Evolutionary conservation across 2,113 vertebrate species (phyloP).

Genomic region (Spilogale gracilis): DNA sequence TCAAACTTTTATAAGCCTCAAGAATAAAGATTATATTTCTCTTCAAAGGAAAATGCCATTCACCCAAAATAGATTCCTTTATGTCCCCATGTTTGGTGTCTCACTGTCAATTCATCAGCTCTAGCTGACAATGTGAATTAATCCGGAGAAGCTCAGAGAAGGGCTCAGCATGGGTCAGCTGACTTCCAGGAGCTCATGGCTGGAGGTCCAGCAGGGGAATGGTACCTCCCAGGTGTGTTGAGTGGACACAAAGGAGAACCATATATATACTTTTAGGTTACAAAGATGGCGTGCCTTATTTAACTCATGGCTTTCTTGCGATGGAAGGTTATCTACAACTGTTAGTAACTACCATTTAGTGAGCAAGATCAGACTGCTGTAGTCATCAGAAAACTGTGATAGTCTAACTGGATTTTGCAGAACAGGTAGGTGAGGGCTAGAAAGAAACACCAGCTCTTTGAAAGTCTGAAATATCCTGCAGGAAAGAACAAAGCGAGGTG

Average conservation of each 20-base stretch:
- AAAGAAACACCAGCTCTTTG: neutral
- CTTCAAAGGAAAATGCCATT: conserved; percentile 4
- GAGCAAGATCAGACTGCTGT: too few relatives aligned
- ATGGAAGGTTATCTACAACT: too few relatives aligned
- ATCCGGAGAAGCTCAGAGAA: neutral
- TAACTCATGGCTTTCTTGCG: too few relatives aligned
- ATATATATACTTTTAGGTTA: too few relatives aligned
- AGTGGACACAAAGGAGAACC: neutral
- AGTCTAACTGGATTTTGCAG: neutral
- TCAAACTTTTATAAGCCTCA: neutral
- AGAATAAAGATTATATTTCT: conserved; percentile 49
- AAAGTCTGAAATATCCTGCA: neutral
- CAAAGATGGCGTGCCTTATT: too few relatives aligned
- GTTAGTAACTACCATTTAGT: too few relatives aligned
- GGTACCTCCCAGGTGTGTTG: too few relatives aligned
- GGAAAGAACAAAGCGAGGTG: neutral
- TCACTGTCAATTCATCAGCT: neutral
- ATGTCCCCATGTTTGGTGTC: neutral
- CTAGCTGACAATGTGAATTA: neutral
- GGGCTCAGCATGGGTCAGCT: neutral
- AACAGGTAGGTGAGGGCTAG: neutral
- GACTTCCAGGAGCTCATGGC: neutral
- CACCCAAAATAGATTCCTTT: neutral
- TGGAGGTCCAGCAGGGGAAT: neutral
- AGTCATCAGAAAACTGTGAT: neutral